phyloP scores from a whole-genome alignment of 2,888 invertebrate genomes.

The Agrochola macilenta region DNA sequence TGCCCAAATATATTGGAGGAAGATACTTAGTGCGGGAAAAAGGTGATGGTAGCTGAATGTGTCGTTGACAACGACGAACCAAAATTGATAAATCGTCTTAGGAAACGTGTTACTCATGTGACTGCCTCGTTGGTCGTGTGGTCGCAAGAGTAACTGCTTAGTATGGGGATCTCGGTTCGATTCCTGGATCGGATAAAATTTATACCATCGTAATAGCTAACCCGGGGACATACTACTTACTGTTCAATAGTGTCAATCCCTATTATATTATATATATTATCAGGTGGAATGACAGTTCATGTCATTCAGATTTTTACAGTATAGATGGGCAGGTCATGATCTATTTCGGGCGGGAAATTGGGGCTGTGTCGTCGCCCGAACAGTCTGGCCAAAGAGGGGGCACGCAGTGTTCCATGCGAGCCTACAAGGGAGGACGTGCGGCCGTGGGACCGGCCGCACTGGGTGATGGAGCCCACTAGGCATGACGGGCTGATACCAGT shows the following conservation, averaged over 20 bases:
- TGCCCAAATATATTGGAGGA: slow-evolving; percentile 55
- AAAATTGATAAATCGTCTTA: neutral
- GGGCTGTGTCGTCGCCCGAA: too few relatives aligned
- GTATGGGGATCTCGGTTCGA: neutral
- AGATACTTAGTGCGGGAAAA: slow-evolving; percentile 1
- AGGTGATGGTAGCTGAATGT: slow-evolving; percentile 2
- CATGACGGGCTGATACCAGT: too few relatives aligned
- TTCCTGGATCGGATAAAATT: neutral
- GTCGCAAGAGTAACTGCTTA: neutral
- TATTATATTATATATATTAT: too few relatives aligned
- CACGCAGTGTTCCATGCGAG: too few relatives aligned
- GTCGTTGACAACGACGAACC: neutral
- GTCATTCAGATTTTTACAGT: too few relatives aligned
- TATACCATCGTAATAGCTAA: neutral
- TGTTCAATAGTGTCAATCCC: too few relatives aligned
- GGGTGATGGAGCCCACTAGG: too few relatives aligned
- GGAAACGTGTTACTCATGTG: neutral
- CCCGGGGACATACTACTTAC: too few relatives aligned
- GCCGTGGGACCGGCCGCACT: too few relatives aligned
- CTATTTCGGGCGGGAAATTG: neutral
- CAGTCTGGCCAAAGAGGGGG: too few relatives aligned
- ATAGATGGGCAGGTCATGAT: neutral
- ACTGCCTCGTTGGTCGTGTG: neutral
- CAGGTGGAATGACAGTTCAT: too few relatives aligned
- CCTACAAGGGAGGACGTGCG: too few relatives aligned